Percentiles rank a stretch among this genome's conserved stretches.
Evolutionary conservation across 2,797 vertebrate genomes (phyloP).

Genomic region (Arrhamphus sclerolepis): DNA sequence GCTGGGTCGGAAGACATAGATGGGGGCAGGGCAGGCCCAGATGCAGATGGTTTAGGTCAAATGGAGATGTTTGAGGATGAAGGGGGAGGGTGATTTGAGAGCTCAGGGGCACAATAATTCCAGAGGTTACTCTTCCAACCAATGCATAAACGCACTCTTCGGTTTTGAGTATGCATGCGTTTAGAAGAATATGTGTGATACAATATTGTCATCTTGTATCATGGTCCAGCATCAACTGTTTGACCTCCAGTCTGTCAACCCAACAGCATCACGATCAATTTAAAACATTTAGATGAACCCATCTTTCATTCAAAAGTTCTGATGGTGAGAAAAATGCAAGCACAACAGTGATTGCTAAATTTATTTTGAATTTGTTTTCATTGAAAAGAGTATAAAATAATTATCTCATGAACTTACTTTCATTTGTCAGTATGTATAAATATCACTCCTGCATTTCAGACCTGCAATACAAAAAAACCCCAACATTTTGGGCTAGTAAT

Average conservation of each 20-base stretch:
- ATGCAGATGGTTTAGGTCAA: conserved; percentile 83
- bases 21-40: conserved; percentile 72
- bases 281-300: too few relatives aligned
- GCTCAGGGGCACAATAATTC: conserved; percentile 75
- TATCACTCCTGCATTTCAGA: too few relatives aligned
- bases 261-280: too few relatives aligned
- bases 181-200: conserved; percentile 39
- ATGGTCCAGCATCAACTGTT: conserved; percentile 1
- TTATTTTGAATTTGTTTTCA: too few relatives aligned
- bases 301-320: too few relatives aligned
- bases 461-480: too few relatives aligned
- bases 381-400: too few relatives aligned
- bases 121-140: conserved; percentile 70
- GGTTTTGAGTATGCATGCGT: conserved; percentile 47
- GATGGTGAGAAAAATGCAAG: too few relatives aligned
- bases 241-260: conserved; percentile 3
- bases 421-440: too few relatives aligned
- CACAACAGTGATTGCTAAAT: too few relatives aligned
- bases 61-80: conserved; percentile 80
- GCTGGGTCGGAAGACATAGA: conserved; percentile 77
- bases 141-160: conserved; percentile 61
- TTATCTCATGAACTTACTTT: too few relatives aligned
- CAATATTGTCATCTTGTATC: conserved; percentile 21
- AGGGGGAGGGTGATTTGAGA: conserved; percentile 68
- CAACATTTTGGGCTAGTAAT: too few relatives aligned